Evolutionary conservation across 2,888 invertebrate species (phyloP).

Genomic region (Cantharis nigra): DNA sequence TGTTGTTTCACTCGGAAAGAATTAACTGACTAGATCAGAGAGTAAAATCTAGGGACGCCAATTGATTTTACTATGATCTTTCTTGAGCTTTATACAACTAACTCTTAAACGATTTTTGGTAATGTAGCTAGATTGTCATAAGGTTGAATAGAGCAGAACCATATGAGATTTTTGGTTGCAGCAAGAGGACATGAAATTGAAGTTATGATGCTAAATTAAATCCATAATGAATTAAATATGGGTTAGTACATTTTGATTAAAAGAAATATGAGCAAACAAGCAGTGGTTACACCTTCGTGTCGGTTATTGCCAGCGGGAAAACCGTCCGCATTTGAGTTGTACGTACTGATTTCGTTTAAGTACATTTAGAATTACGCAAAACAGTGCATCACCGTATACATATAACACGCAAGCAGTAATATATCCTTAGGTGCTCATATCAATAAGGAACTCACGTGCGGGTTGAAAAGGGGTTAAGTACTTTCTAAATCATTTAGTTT

Average conservation of each 20-base stretch:
- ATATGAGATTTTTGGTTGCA: too few relatives aligned
- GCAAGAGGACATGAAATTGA: too few relatives aligned
- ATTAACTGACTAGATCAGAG: too few relatives aligned
- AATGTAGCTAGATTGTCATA: too few relatives aligned
- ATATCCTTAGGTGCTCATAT: background rate
- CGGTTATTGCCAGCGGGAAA: background rate
- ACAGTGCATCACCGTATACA: background rate
- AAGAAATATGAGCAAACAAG: background rate
- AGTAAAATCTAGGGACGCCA: too few relatives aligned
- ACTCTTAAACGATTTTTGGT: too few relatives aligned
- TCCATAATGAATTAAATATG: background rate
- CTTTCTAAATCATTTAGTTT: background rate
- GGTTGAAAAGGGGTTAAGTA: background rate
- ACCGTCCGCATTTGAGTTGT: background rate
- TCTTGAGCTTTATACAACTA: too few relatives aligned
- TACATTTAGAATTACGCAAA: background rate
- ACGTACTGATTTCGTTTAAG: background rate
- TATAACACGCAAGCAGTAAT: background rate
- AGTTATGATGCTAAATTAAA: too few relatives aligned
- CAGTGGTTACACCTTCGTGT: background rate
- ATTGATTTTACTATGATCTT: too few relatives aligned
- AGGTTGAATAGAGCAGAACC: too few relatives aligned
- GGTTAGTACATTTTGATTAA: background rate
- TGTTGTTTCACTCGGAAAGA: too few relatives aligned
- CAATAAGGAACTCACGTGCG: background rate